Evolutionary conservation across 2,888 invertebrate species (phyloP).

Genomic region (Stratiomys singularior): DNA sequence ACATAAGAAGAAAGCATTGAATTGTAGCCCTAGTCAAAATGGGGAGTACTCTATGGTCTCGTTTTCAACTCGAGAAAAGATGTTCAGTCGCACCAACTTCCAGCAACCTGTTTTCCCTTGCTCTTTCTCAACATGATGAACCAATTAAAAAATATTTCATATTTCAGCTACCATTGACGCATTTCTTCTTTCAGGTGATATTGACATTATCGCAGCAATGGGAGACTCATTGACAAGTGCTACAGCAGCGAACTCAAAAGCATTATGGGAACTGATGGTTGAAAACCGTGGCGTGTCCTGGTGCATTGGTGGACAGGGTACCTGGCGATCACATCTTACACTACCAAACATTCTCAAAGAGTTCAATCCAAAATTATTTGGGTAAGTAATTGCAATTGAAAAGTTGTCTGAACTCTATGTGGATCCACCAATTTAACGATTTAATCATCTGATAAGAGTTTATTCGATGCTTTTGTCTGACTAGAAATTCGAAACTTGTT

Average conservation of each 20-base stretch:
- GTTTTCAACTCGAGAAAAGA: no score
- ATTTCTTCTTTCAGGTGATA: conserved; percentile 66
- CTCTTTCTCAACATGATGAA: no score
- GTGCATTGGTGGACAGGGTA: conserved; percentile 67
- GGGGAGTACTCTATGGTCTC: no score
- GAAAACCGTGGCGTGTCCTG: conserved; percentile 67
- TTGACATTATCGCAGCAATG: conserved; percentile 70
- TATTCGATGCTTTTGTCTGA: neutral
- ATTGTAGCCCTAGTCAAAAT: no score
- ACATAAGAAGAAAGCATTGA: no score
- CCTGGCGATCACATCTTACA: conserved; percentile 68
- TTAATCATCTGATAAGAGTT: neutral
- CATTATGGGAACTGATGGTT: conserved; percentile 64
- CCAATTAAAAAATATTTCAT: no score
- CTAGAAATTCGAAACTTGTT: no score
- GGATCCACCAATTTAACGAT: neutral
- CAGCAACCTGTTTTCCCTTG: no score
- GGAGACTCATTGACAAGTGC: conserved; percentile 73
- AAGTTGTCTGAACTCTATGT: neutral
- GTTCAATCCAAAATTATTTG: conserved; percentile 73
- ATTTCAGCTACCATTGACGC: no score
- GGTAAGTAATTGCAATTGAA: conserved; percentile 61
- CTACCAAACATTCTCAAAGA: conserved; percentile 71
- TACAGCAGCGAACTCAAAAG: conserved; percentile 67
- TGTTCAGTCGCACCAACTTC: no score